Conservation (phyloP, 2,888 invertebrate genomes). For the Eupithecia inturbata region DNA sequence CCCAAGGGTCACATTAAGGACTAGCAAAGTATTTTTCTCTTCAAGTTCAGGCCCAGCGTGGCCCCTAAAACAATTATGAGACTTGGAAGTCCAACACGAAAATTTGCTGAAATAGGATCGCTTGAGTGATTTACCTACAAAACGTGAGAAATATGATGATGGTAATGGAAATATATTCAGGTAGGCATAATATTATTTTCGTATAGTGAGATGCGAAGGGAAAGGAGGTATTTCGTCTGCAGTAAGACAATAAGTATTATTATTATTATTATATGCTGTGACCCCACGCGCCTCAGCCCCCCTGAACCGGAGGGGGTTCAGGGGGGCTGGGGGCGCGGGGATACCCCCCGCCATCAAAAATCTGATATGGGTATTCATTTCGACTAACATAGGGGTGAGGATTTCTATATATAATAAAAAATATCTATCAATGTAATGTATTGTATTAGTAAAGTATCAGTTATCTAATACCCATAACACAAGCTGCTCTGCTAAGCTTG, state of each 20-base stretch:
- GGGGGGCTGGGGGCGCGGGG: no score
- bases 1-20: conserved; percentile 12
- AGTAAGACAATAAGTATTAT: background rate
- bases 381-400: no score
- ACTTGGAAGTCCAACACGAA: background rate
- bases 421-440: no score
- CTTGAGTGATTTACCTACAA: background rate
- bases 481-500: no score
- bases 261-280: no score
- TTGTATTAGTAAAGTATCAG: no score
- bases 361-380: no score
- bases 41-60: conserved; percentile 1
- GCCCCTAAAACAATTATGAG: conserved; percentile 9
- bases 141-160: conserved; percentile 3
- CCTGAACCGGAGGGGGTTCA: no score
- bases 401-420: no score
- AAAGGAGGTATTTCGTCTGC: background rate
- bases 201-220: background rate
- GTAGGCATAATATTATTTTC: background rate
- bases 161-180: background rate
- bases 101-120: background rate
- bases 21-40: conserved; percentile 7
- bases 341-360: no score
- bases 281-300: no score
- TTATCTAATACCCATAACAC: no score